Evolutionary conservation across 2,797 vertebrate genomes (phyloP).

Genomic region (Tapera naevia): DNA sequence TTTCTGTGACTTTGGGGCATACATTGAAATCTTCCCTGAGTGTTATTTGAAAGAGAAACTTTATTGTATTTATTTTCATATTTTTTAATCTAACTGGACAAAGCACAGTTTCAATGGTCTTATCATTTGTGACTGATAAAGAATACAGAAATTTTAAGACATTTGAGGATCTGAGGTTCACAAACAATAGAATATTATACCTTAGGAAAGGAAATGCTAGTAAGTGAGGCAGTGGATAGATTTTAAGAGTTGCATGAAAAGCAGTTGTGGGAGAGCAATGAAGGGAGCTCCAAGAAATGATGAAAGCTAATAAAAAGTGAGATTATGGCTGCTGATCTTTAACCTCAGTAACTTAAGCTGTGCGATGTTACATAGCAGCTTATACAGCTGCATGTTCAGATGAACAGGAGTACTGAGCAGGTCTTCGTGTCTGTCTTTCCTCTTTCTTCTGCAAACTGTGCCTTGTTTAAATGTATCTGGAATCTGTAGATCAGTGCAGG

Average conservation of each 20-base stretch:
- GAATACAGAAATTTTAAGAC: neutral
- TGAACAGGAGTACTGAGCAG: neutral
- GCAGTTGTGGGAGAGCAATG: fast-evolving
- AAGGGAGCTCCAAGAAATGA: neutral
- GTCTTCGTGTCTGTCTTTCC: neutral
- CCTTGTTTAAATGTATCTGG: neutral
- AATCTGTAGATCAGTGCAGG: neutral
- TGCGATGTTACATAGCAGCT: neutral
- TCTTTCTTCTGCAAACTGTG: neutral
- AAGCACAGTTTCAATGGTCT: neutral
- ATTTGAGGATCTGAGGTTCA: neutral
- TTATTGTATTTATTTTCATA: neutral
- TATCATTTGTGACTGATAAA: neutral
- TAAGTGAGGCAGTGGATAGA: neutral
- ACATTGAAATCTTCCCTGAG: neutral
- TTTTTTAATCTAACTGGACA: neutral
- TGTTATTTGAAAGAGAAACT: neutral
- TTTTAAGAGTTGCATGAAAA: neutral
- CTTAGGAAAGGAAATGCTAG: neutral
- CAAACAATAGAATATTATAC: fast-evolving
- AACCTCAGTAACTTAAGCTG: neutral
- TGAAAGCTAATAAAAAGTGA: neutral
- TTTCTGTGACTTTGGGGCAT: fast-evolving
- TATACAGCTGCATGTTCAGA: neutral
- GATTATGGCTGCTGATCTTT: neutral